Conservation (phyloP, 2,888 invertebrate species). For the Lasioglossum leucozonium region DNA sequence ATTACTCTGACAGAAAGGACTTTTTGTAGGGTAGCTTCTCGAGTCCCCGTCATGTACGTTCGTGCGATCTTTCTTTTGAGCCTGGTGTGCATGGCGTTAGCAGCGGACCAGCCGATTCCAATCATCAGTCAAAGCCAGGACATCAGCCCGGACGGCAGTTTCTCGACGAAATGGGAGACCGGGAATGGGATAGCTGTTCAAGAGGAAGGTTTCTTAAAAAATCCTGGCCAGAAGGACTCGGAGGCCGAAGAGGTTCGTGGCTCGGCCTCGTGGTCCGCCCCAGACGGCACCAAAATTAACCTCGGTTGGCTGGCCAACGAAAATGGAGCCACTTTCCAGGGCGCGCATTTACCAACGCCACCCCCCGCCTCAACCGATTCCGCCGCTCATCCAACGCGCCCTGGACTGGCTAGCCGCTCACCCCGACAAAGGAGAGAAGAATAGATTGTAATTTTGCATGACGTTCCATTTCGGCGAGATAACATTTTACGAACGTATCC, state of each 20-base stretch:
- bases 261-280: conserved; percentile 81
- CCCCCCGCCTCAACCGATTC: conserved; percentile 81
- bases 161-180: conserved; percentile 74
- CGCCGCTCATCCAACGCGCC: conserved; percentile 81
- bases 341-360: conserved; percentile 83
- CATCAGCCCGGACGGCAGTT: conserved; percentile 76
- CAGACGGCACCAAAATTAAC: conserved; percentile 82
- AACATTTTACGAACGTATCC: not conserved
- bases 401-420: conserved; percentile 79
- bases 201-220: conserved; percentile 81
- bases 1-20: not conserved
- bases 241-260: conserved; percentile 81
- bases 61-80: conserved; percentile 48
- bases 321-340: conserved; percentile 83
- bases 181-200: conserved; percentile 84
- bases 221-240: conserved; percentile 78
- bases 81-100: conserved; percentile 43
- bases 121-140: conserved; percentile 77
- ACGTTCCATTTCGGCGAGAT: conserved; percentile 1
- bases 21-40: not conserved
- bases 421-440: conserved; percentile 75
- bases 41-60: conserved; percentile 34
- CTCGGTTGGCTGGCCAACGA: conserved; percentile 83
- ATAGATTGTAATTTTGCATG: conserved; percentile 53
- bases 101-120: conserved; percentile 66